These are phyloP conservation scores for Drosophila suboccidentalis DNA, from an alignment of 2,888 invertebrate genomes.

Conservation along the genomic window DNA sequence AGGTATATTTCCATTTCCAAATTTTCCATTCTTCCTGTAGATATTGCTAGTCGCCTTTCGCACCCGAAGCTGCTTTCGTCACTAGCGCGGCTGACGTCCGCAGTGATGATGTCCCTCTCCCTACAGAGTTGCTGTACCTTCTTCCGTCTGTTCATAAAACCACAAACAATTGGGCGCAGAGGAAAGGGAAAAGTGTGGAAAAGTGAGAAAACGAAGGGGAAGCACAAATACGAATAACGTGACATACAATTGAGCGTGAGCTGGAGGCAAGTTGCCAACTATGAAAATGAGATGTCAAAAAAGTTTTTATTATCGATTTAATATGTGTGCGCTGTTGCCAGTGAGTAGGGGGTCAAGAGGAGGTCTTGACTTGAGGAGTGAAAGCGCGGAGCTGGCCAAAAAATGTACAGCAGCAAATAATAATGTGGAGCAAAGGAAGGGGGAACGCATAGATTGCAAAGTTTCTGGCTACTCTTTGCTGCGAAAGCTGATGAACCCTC, in stretches of 20 bases:
- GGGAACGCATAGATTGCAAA: conserved; percentile 71
- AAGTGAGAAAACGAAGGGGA: conserved; percentile 22
- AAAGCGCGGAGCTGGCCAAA: conserved; percentile 42
- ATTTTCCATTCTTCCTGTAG: too few relatives aligned
- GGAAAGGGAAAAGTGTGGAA: conserved; percentile 34
- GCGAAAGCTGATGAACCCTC: conserved; percentile 19
- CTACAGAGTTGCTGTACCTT: conserved; percentile 25
- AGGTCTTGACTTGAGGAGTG: conserved; percentile 1
- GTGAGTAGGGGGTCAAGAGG: neutral
- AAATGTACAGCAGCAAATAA: conserved; percentile 68
- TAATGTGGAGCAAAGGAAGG: conserved; percentile 48
- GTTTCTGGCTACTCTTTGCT: conserved; percentile 43
- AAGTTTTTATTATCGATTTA: conserved; percentile 82
- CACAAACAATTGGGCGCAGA: conserved; percentile 66
- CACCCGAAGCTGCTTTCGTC: too few relatives aligned
- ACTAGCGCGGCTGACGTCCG: too few relatives aligned
- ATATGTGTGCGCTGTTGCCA: conserved; percentile 42
- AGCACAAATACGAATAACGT: conserved; percentile 36
- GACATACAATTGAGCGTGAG: conserved; percentile 55
- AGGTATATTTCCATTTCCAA: too few relatives aligned
- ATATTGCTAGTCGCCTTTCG: too few relatives aligned
- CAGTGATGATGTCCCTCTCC: neutral
- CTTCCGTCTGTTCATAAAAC: conserved; percentile 42
- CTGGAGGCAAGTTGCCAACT: conserved; percentile 69
- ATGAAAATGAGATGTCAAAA: conserved; percentile 82